phyloP scores from a whole-genome alignment of 64 coral and sea anemone genomes.

The Actinia tenebrosa region DNA sequence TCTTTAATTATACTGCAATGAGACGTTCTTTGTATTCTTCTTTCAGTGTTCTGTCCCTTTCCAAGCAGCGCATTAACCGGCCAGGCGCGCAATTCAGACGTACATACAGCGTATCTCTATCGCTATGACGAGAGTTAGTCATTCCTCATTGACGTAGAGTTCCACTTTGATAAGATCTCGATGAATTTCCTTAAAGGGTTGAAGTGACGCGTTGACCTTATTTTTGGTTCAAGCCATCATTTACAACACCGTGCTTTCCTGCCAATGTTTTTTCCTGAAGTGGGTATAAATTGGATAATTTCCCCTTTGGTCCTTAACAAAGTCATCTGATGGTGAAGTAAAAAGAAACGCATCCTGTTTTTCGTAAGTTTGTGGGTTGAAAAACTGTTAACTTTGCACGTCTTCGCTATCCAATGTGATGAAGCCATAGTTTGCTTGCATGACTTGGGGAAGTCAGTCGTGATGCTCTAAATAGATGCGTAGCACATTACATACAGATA shows the following conservation, averaged over 20 bases:
- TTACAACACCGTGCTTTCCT: background rate
- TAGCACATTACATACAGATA: background rate
- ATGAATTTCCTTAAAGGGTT: background rate
- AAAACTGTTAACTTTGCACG: background rate
- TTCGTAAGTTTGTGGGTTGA: background rate
- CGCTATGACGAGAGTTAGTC: background rate
- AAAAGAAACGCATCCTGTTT: background rate
- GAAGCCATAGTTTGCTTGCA: background rate
- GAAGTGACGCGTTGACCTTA: conserved; percentile 3
- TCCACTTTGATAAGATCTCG: background rate
- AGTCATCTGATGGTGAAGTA: background rate
- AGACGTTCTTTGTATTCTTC: background rate
- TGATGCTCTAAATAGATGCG: background rate
- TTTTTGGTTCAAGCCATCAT: background rate
- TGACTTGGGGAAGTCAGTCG: background rate
- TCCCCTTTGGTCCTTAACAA: background rate
- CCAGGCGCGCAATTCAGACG: background rate
- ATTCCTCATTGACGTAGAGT: background rate
- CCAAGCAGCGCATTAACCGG: background rate
- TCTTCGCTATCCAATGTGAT: background rate
- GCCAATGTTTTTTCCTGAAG: background rate
- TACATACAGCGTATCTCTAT: background rate
- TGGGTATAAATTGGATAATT: background rate
- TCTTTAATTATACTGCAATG: background rate
- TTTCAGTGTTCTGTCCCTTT: background rate